phyloP scores from a whole-genome alignment of 1,140 invertebrate genomes.

The Platyura marginata region DNA sequence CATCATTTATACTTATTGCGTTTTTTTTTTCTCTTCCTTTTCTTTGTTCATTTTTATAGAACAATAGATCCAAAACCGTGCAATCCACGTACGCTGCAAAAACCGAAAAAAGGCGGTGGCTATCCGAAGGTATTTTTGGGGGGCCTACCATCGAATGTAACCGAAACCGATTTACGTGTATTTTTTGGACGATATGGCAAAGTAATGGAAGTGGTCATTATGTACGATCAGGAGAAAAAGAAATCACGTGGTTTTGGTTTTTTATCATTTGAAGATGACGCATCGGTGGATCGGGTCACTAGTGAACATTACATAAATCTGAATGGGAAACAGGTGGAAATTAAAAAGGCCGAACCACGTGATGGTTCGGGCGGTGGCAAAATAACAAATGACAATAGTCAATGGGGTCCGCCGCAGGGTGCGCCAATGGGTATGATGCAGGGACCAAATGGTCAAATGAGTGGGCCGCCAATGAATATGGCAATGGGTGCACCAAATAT shows the following conservation, averaged over 20 bases:
- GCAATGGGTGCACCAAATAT: conserved; percentile 70
- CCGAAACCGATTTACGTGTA: conserved; percentile 77
- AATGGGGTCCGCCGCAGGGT: conserved; percentile 65
- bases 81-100: conserved; percentile 80
- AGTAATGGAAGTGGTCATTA: conserved; percentile 92
- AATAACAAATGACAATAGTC: conserved; percentile 46
- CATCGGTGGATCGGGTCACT: conserved; percentile 83
- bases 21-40: neutral
- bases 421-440: conserved; percentile 43
- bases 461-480: conserved; percentile 70
- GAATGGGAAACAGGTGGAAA: conserved; percentile 94
- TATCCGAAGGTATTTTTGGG: conserved; percentile 90
- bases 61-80: conserved; percentile 92
- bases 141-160: conserved; percentile 84
- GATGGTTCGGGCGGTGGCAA: conserved; percentile 53
- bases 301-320: conserved; percentile 91
- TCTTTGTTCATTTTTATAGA: conserved; percentile 22
- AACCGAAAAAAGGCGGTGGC: conserved; percentile 72
- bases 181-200: conserved; percentile 86
- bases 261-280: conserved; percentile 91
- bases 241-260: conserved; percentile 95
- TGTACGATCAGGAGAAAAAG: conserved; percentile 96
- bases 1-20: neutral
- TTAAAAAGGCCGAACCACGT: conserved; percentile 78
- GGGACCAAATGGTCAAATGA: conserved; percentile 50